These are phyloP conservation scores for Aricia artaxerxes DNA, from an alignment of 2,888 invertebrate genomes.

Conservation along the genomic window DNA sequence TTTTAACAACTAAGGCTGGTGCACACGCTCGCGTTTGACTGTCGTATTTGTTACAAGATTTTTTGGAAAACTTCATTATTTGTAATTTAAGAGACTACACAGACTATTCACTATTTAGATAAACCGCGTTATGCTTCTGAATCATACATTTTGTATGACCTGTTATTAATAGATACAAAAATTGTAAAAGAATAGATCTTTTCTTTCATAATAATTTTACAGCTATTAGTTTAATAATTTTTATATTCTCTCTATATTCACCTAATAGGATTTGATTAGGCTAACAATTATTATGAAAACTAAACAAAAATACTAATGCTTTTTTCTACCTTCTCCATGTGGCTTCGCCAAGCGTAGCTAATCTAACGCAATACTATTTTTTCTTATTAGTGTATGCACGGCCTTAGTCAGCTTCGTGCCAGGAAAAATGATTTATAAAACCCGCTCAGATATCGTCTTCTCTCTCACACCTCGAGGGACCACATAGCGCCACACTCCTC, in stretches of 20 bases:
- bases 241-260: too few relatives aligned
- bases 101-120: not conserved
- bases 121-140: not conserved
- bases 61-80: not conserved
- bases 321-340: not conserved
- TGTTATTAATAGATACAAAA: too few relatives aligned
- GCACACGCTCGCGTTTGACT: constrained; percentile 38
- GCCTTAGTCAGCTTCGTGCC: constrained; percentile 65
- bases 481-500: constrained; percentile 53
- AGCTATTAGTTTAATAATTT: too few relatives aligned
- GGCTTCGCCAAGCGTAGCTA: not conserved
- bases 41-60: not conserved
- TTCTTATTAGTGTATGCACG: constrained; percentile 47
- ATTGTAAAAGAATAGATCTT: too few relatives aligned
- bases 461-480: constrained; percentile 46
- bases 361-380: constrained; percentile 25
- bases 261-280: too few relatives aligned
- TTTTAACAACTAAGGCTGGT: constrained; percentile 61
- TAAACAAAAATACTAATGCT: too few relatives aligned
- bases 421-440: constrained; percentile 79
- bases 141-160: too few relatives aligned
- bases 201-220: too few relatives aligned
- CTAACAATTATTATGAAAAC: too few relatives aligned
- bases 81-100: not conserved
- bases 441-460: constrained; percentile 52